A percentile compares a stretch with the other conserved stretches of the same genome.
phyloP scores from a whole-genome alignment of 2,797 vertebrate genomes.

The Gila robusta region DNA sequence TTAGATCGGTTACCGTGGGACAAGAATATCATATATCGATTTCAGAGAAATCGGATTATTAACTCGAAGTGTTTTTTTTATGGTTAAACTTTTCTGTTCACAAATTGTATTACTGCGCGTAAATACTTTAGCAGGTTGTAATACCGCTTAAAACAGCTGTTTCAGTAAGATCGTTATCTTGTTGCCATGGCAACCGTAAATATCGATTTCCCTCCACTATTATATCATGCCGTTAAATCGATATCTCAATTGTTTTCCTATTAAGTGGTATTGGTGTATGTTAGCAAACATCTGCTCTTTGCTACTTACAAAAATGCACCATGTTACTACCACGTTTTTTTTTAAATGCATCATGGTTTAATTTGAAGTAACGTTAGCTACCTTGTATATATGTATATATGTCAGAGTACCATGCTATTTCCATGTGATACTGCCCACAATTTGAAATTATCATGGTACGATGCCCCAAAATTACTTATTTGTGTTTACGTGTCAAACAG shows the following conservation, averaged over 20 bases:
- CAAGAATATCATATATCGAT: neutral
- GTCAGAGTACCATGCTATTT: neutral
- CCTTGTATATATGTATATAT: neutral
- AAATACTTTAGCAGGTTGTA: neutral
- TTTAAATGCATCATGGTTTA: neutral
- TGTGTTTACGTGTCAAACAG: neutral
- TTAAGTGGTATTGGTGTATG: neutral
- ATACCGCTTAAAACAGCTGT: neutral
- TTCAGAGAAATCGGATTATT: neutral
- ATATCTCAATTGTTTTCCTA: neutral
- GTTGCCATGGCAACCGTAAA: slow-evolving; percentile 38
- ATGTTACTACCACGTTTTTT: neutral
- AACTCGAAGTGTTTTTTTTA: neutral
- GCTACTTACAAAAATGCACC: neutral
- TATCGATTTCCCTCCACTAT: slow-evolving; percentile 7
- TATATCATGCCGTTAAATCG: neutral
- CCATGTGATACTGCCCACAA: neutral
- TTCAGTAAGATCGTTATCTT: slow-evolving; percentile 13
- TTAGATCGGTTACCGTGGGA: neutral
- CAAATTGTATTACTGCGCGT: neutral
- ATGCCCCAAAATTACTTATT: neutral
- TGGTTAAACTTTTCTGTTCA: neutral
- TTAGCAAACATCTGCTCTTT: neutral
- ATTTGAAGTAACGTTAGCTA: neutral
- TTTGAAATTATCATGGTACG: neutral